phyloP scores from a whole-genome alignment of 2,888 invertebrate genomes.

The Melinaea menophilus region DNA sequence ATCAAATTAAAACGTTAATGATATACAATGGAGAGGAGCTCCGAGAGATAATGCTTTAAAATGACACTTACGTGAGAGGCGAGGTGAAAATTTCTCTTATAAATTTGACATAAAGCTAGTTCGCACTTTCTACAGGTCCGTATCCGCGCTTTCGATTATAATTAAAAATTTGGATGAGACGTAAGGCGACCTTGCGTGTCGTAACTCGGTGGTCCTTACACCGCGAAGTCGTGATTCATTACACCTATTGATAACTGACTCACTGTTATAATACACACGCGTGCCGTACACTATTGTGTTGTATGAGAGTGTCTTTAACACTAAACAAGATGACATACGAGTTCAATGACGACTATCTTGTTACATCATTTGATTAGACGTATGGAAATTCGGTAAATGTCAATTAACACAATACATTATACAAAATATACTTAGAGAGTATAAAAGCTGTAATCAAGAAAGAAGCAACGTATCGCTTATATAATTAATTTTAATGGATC shows the following conservation, averaged over 20 bases:
- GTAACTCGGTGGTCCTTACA: slow-evolving; percentile 37
- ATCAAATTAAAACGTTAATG: not conserved
- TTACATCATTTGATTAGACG: too few species aligned
- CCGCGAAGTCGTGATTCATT: slow-evolving; percentile 55
- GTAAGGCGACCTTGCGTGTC: slow-evolving; percentile 41
- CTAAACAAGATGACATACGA: slow-evolving; percentile 4
- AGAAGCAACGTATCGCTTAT: too few species aligned
- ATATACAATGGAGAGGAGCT: slow-evolving; percentile 1
- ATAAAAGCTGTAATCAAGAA: too few species aligned
- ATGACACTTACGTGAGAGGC: not conserved
- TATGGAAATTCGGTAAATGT: too few species aligned
- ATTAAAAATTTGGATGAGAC: slow-evolving; percentile 52
- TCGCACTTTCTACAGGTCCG: slow-evolving; percentile 66
- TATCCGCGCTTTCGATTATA: slow-evolving; percentile 49
- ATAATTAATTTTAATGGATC: too few species aligned
- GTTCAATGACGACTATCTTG: too few species aligned
- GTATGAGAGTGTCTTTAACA: slow-evolving; percentile 9
- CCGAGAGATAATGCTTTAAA: not conserved
- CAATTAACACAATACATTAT: too few species aligned
- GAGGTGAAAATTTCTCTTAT: slow-evolving; percentile 4
- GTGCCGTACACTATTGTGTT: slow-evolving; percentile 28
- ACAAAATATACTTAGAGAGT: too few species aligned
- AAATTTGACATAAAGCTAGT: slow-evolving; percentile 37
- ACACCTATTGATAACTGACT: slow-evolving; percentile 52
- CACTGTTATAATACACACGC: slow-evolving; percentile 36